Conservation (phyloP, 2,797 vertebrate species). For the Cirrhinus molitorella region DNA sequence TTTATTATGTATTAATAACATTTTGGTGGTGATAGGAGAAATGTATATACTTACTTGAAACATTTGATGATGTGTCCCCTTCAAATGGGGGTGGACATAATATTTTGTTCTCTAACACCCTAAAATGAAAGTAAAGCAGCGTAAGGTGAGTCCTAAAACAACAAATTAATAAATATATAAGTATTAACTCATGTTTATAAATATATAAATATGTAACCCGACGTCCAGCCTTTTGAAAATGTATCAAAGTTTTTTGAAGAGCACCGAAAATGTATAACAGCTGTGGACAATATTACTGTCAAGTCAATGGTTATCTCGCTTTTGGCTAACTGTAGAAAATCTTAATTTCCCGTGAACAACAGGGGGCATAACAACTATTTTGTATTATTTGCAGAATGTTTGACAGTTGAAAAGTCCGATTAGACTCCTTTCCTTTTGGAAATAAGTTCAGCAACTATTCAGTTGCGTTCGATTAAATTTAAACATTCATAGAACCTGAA, state of each 20-base stretch:
- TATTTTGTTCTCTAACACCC: not conserved
- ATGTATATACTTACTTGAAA: not conserved
- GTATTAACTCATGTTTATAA: not conserved
- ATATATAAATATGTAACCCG: not conserved
- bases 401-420: not conserved
- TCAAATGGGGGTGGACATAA: not conserved
- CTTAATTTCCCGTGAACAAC: not conserved
- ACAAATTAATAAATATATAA: not conserved
- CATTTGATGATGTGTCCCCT: not conserved
- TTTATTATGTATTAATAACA: not conserved
- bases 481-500: not conserved
- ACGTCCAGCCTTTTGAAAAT: not conserved
- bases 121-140: not conserved
- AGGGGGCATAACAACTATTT: not conserved
- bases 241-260: not conserved
- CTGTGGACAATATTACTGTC: not conserved
- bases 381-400: not conserved
- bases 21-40: not conserved
- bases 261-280: not conserved
- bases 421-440: not conserved
- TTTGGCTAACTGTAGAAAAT: not conserved
- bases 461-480: not conserved
- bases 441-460: not conserved
- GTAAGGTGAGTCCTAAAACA: not conserved
- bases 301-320: not conserved